Base-by-base conservation (phyloP, 2,113 vertebrate genomes). In the Cyanistes caeruleus region DNA sequence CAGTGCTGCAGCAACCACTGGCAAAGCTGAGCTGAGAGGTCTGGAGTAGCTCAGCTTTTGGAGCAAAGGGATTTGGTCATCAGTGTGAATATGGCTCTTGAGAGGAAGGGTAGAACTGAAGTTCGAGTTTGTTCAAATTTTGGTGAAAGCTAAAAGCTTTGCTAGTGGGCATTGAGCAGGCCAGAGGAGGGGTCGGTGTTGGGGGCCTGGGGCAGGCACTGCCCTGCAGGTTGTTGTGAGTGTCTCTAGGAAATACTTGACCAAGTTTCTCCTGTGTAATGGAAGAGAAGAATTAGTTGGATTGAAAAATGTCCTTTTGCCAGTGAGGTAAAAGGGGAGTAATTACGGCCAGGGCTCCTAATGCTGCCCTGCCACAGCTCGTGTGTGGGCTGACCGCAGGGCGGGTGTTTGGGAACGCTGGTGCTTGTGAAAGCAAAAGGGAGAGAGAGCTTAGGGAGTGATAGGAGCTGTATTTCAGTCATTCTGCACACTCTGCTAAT, bases 131-230 rank as follows among this genome's bases (percentile, higher is more conserved):
- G 68, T 60, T 24, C 16, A 77, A 39, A 30, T 18, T 21, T 31
- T 52, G 39, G 23, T 31, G 68, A 30, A 62, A 62, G 17, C 9
- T 13, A 3, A 49, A 52, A 21, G 44, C 41, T 56, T 69, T 53
- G 48, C 35, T 35, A 7, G 31, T 0, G 0, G 13, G 46, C 41
- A 30, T 11, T 5, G 48, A 68, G 55, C 27, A 22, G 33, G 39
- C 44, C 53, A 56, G 53, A 59, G 31, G 39, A 41, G 13, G 24
- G 6, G 11, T 31, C 60, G 44, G 69, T 5, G 0, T 0, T 11
- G 35, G 64, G 48, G 44, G 6, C 2, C 0, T 1, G 2, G 10
- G 24, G 1, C 2, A 0, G 18, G 9, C 30, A 3, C 60, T 64
- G 33, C 39, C 22, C 10, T 9, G 18, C 3, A 3, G 28, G 5